phyloP scores from a whole-genome alignment of 2,797 vertebrate species.

The Euthynnus affinis region DNA sequence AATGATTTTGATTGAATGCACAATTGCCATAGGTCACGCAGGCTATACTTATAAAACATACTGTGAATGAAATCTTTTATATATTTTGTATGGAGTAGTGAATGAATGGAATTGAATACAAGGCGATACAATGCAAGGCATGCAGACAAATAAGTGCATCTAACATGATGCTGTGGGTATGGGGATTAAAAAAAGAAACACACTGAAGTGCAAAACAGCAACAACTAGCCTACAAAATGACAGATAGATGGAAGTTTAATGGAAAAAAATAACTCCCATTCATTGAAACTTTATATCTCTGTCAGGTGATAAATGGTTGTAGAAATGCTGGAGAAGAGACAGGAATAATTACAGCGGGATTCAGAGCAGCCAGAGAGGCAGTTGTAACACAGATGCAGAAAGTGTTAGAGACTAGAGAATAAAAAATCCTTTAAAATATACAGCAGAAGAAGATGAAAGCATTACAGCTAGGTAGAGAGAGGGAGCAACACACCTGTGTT shows the following conservation, averaged over 20 bases:
- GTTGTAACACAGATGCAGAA: conserved; percentile 12
- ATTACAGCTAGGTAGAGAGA: conserved; percentile 8
- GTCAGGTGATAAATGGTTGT: conserved; percentile 8
- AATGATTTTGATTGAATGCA: conserved; percentile 30
- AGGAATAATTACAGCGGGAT: conserved; percentile 41
- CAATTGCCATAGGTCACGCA: conserved; percentile 21
- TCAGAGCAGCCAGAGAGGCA: conserved; percentile 11
- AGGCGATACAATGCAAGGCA: neutral
- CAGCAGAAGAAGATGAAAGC: conserved; percentile 42
- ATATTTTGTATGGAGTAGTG: too few relatives aligned
- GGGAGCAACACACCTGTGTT: conserved; percentile 5
- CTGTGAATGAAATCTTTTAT: too few relatives aligned
- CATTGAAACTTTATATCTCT: conserved; percentile 14
- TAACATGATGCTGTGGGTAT: neutral
- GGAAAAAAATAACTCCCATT: conserved; percentile 24
- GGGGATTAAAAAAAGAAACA: conserved; percentile 24
- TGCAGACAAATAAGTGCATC: neutral
- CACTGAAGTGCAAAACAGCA: conserved; percentile 7
- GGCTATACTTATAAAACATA: neutral
- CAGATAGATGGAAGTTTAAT: conserved; percentile 29
- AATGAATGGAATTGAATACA: neutral
- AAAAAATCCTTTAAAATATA: conserved; percentile 36
- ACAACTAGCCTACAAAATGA: neutral
- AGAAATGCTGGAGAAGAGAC: conserved; percentile 28
- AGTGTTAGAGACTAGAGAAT: conserved; percentile 26